Evolutionary conservation across 2,888 invertebrate genomes (phyloP).

Genomic region (Ochropleura leucogaster): DNA sequence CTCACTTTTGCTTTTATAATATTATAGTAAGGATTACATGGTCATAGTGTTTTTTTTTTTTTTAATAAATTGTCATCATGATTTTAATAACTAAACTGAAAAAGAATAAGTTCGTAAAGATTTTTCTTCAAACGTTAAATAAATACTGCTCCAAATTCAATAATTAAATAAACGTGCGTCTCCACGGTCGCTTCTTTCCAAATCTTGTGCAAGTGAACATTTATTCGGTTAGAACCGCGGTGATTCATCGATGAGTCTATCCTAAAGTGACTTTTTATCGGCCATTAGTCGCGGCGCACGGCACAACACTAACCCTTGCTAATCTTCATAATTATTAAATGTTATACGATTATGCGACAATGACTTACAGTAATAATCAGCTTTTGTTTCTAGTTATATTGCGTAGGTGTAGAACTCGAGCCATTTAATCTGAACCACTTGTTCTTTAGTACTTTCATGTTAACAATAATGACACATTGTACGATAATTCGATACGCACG

Average conservation of each 20-base stretch:
- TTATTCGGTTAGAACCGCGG: slow-evolving; percentile 83
- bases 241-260: slow-evolving; percentile 91
- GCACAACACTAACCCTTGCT: slow-evolving; percentile 45
- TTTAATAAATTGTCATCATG: not conserved
- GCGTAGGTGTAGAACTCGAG: slow-evolving; percentile 25
- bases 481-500: slow-evolving; percentile 23
- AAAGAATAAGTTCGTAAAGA: not conserved
- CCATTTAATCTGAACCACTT: slow-evolving; percentile 34
- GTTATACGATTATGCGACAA: slow-evolving; percentile 38
- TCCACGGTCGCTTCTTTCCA: slow-evolving; percentile 79
- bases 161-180: slow-evolving; percentile 62
- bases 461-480: slow-evolving; percentile 46
- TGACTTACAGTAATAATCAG: slow-evolving; percentile 40
- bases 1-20: too few relatives aligned
- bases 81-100: not conserved
- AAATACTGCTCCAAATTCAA: slow-evolving; percentile 3
- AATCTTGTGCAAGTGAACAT: slow-evolving; percentile 87
- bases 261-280: slow-evolving; percentile 87
- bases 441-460: slow-evolving; percentile 39
- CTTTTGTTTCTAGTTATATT: slow-evolving; percentile 38
- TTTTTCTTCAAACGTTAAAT: not conserved
- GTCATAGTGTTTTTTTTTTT: too few relatives aligned
- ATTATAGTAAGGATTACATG: too few relatives aligned
- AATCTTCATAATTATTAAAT: slow-evolving; percentile 47
- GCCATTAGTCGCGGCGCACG: slow-evolving; percentile 73